phyloP scores from a whole-genome alignment of 2,888 invertebrate species.

The Cheilosia grossa region DNA sequence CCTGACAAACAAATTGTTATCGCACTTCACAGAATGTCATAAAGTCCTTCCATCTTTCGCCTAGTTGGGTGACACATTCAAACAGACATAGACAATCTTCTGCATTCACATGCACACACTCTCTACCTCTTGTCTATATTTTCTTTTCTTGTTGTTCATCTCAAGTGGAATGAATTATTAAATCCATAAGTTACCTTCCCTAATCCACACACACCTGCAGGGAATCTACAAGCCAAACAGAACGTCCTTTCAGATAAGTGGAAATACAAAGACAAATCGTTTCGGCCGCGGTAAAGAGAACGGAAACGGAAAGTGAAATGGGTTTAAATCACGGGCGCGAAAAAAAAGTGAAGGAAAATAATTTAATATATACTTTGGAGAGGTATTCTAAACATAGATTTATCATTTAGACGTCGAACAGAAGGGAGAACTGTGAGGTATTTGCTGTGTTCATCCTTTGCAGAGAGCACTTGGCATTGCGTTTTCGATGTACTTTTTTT shows the following conservation, averaged over 20 bases:
- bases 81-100: neutral
- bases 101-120: neutral
- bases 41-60: slow-evolving; percentile 14
- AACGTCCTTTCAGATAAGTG: neutral
- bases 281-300: neutral
- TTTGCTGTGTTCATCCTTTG: neutral
- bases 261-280: slow-evolving; percentile 34
- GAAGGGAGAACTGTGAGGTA: slow-evolving; percentile 6
- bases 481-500: slow-evolving; percentile 2
- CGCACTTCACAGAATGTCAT: slow-evolving; percentile 41
- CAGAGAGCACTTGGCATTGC: neutral
- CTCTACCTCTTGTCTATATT: neutral
- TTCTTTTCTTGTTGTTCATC: neutral
- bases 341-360: neutral
- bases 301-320: slow-evolving; percentile 21
- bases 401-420: slow-evolving; percentile 38
- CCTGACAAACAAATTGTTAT: slow-evolving; percentile 12
- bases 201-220: slow-evolving; percentile 20
- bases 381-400: slow-evolving; percentile 30
- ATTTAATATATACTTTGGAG: slow-evolving; percentile 24
- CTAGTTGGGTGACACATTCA: neutral
- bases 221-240: neutral
- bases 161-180: slow-evolving; percentile 23
- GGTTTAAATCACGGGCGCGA: neutral
- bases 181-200: slow-evolving; percentile 13